These are phyloP conservation scores for Azorinus chamasolen DNA, from an alignment of 2,888 invertebrate species.

Conservation along the genomic window DNA sequence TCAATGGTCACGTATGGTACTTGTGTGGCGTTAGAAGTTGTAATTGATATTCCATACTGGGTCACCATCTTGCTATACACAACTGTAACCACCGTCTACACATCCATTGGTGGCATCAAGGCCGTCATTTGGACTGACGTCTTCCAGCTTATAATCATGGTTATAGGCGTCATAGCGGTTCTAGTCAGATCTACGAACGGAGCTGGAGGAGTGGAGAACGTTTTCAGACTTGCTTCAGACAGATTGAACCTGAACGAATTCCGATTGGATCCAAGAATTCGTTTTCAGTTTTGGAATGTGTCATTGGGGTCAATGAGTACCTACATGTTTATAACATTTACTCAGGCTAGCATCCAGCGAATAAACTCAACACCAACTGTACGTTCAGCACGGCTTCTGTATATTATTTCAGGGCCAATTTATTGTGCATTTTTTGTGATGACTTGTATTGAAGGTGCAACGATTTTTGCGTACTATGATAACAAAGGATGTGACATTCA, in stretches of 20 bases:
- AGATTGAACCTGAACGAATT: constrained; percentile 17
- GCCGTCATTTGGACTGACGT: constrained; percentile 53
- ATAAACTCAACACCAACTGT: constrained; percentile 33
- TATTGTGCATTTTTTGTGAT: constrained; percentile 21
- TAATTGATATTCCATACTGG: constrained; percentile 41
- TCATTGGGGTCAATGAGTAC: constrained; percentile 25
- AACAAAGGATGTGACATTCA: constrained; percentile 27
- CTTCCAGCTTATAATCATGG: constrained; percentile 38
- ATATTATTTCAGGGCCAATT: constrained; percentile 22
- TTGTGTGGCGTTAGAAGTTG: constrained; percentile 28
- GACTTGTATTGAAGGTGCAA: constrained; percentile 28
- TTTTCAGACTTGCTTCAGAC: constrained; percentile 7
- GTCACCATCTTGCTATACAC: constrained; percentile 40
- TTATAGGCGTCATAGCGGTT: constrained; percentile 37
- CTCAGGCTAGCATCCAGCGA: constrained; percentile 35
- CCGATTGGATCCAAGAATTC: constrained; percentile 27
- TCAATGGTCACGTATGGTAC: constrained; percentile 36
- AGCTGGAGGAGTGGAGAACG: constrained; percentile 19
- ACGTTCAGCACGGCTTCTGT: constrained; percentile 22
- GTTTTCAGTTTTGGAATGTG: constrained; percentile 31
- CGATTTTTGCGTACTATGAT: constrained; percentile 34
- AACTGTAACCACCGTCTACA: constrained; percentile 34
- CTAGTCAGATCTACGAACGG: constrained; percentile 25
- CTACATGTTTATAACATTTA: constrained; percentile 14
- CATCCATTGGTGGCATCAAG: constrained; percentile 44